Evolutionary conservation across 2,888 invertebrate genomes (phyloP).

Genomic region (Cremastobaeus sp.): DNA sequence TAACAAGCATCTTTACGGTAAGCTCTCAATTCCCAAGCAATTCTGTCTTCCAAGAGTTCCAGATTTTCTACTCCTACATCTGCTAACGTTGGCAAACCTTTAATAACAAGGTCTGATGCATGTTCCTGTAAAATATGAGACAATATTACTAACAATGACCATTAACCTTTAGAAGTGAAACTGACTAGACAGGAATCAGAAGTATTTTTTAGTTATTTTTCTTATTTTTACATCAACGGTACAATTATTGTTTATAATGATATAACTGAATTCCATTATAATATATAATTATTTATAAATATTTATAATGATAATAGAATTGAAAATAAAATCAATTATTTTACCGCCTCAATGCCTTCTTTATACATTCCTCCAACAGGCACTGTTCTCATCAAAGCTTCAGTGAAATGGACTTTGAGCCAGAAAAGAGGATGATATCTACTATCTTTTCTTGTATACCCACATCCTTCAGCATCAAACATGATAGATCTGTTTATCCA

Average conservation of each 20-base stretch:
- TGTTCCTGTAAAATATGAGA: constrained; percentile 82
- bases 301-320: not conserved
- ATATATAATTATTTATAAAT: not conserved
- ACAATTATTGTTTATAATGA: not conserved
- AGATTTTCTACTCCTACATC: constrained; percentile 91
- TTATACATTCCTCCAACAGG: constrained; percentile 86
- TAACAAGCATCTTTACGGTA: constrained; percentile 85
- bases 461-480: constrained; percentile 83
- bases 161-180: not conserved
- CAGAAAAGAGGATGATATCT: constrained; percentile 83
- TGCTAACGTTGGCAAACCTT: constrained; percentile 87
- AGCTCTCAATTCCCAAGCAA: constrained; percentile 89
- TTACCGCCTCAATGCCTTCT: constrained; percentile 89
- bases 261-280: not conserved
- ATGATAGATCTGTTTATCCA: constrained; percentile 89
- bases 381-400: constrained; percentile 74
- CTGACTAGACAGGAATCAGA: too few species aligned
- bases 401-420: constrained; percentile 83
- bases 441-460: constrained; percentile 84
- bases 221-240: not conserved
- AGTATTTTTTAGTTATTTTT: not conserved
- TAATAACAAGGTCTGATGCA: constrained; percentile 84
- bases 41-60: constrained; percentile 85
- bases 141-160: not conserved
- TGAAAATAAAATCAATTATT: not conserved